Conservation (phyloP, 92 coral and sea anemone species). For the Porites lobata region DNA sequence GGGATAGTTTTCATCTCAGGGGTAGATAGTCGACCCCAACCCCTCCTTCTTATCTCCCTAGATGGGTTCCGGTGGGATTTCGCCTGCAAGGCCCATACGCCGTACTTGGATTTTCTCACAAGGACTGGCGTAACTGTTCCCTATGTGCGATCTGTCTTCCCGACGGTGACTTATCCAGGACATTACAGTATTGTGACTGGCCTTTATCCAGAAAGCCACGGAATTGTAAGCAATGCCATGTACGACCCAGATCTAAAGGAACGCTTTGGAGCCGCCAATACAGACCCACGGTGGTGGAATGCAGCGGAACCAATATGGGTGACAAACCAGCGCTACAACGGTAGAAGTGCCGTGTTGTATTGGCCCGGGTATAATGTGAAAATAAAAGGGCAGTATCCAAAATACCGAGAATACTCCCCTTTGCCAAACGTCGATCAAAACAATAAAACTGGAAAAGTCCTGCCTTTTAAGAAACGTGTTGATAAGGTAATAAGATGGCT, state of each 20-base stretch:
- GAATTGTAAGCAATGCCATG: constrained; percentile 89
- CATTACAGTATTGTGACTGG: constrained; percentile 92
- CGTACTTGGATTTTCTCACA: constrained; percentile 80
- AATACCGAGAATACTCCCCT: constrained; percentile 51
- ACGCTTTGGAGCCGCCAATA: constrained; percentile 66
- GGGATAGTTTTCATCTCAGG: background rate
- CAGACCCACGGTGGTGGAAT: constrained; percentile 93
- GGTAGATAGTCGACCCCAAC: constrained; percentile 33
- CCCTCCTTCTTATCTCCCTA: constrained; percentile 83
- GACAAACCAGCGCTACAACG: constrained; percentile 88
- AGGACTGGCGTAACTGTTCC: constrained; percentile 82
- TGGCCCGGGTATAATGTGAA: constrained; percentile 94
- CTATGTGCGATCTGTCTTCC: constrained; percentile 79
- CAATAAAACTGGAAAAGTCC: constrained; percentile 65
- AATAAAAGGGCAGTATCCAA: constrained; percentile 69
- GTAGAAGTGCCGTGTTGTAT: constrained; percentile 81
- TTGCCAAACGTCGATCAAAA: constrained; percentile 64
- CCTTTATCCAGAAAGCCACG: constrained; percentile 90
- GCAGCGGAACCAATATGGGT: constrained; percentile 91
- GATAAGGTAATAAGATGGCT: constrained; percentile 80
- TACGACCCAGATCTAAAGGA: constrained; percentile 78
- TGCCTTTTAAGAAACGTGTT: constrained; percentile 71
- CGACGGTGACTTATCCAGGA: constrained; percentile 88
- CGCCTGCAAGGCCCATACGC: constrained; percentile 76
- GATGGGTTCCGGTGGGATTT: constrained; percentile 98